Evolutionary conservation across 1,140 invertebrate species (phyloP).

Genomic region (Spodoptera frugiperda): DNA sequence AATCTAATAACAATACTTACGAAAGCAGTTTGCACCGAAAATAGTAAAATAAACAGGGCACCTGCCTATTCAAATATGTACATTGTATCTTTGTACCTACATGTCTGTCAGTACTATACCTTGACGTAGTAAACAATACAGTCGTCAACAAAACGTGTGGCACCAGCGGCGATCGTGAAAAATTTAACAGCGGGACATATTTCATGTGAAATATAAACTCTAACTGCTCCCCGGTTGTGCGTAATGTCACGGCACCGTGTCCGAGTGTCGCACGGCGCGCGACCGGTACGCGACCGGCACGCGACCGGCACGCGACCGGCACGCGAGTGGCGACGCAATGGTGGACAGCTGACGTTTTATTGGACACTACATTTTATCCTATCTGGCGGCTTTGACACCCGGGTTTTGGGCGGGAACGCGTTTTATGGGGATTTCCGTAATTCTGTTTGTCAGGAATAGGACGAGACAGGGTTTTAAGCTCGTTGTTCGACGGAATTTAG

Average conservation of each 20-base stretch:
- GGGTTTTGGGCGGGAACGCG: too few relatives aligned
- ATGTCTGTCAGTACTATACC: too few relatives aligned
- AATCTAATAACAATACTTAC: too few relatives aligned
- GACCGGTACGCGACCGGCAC: neutral
- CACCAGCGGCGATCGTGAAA: neutral
- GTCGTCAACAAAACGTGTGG: neutral
- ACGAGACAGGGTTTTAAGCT: neutral
- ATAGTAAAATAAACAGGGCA: too few relatives aligned
- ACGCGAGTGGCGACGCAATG: neutral
- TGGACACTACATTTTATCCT: slow-evolving; percentile 33
- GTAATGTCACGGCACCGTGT: neutral
- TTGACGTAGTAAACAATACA: neutral
- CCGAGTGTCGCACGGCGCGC: neutral
- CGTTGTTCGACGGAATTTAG: neutral
- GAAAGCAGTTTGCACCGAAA: too few relatives aligned
- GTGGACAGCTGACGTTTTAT: slow-evolving; percentile 7
- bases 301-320: neutral
- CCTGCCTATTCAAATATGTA: too few relatives aligned
- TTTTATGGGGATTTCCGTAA: neutral
- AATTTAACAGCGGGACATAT: slow-evolving; percentile 10
- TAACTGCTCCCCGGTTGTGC: slow-evolving; percentile 25
- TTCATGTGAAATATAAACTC: slow-evolving; percentile 23
- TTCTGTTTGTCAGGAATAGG: neutral
- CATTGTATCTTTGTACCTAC: too few relatives aligned
- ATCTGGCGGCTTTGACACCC: neutral